Percentiles rank a stretch among this genome's conserved stretches.
Conservation (phyloP, 2,888 invertebrate species). For the Metellina segmentata region DNA sequence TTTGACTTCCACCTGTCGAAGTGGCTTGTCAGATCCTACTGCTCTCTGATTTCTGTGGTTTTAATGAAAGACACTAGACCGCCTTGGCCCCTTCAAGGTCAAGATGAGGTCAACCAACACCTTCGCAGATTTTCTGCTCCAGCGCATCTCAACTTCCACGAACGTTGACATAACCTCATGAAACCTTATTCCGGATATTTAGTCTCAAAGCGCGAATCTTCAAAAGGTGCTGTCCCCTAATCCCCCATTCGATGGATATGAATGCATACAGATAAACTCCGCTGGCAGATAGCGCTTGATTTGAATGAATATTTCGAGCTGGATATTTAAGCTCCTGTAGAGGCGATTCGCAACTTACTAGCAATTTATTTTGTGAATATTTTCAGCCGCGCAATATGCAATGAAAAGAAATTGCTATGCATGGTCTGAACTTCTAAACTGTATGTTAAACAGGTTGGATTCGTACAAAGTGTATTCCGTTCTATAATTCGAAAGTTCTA, state of each 20-base stretch:
- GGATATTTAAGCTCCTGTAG: conserved; percentile 35
- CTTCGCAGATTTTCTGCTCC: conserved; percentile 58
- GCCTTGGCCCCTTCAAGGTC: conserved; percentile 57
- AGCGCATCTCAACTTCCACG: conserved; percentile 30
- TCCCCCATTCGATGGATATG: conserved; percentile 15
- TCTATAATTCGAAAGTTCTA: not conserved
- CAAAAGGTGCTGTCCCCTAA: not conserved
- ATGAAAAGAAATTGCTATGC: not conserved
- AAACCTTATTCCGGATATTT: conserved; percentile 34
- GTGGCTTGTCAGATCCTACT: conserved; percentile 56
- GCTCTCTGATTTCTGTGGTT: conserved; percentile 59
- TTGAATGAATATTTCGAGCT: conserved; percentile 14
- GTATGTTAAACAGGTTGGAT: not conserved
- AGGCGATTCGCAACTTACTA: not conserved
- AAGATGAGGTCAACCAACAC: conserved; percentile 60
- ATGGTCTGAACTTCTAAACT: not conserved
- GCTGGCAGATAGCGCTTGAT: not conserved
- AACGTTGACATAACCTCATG: conserved; percentile 61
- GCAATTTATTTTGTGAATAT: too few species aligned
- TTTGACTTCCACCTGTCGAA: conserved; percentile 70
- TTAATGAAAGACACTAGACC: conserved; percentile 64
- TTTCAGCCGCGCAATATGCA: not conserved
- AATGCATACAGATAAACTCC: not conserved
- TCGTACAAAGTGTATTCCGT: not conserved
- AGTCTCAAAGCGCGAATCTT: conserved; percentile 21